Conservation (phyloP, 2,797 vertebrate species). For the Lycodopsis pacificus region DNA sequence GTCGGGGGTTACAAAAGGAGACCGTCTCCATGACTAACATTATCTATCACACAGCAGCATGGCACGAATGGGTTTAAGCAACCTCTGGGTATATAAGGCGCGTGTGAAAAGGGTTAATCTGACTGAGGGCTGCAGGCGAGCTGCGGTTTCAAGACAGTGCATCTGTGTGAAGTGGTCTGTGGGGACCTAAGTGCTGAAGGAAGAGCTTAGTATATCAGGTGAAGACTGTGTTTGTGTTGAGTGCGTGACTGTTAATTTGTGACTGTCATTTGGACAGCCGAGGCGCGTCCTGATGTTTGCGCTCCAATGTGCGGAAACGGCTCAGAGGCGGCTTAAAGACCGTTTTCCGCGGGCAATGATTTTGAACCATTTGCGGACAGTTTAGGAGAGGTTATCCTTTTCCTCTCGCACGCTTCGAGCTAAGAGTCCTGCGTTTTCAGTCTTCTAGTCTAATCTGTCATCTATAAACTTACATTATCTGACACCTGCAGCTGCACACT, state of each 20-base stretch:
- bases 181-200: constrained; percentile 31
- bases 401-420: constrained; percentile 21
- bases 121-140: neutral
- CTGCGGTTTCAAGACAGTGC: constrained; percentile 10
- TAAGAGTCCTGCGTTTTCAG: constrained; percentile 30
- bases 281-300: constrained; percentile 71
- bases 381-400: constrained; percentile 40
- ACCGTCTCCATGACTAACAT: neutral
- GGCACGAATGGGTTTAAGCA: neutral
- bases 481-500: constrained; percentile 50
- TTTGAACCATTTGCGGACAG: constrained; percentile 11
- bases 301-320: constrained; percentile 60
- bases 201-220: constrained; percentile 27
- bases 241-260: constrained; percentile 65
- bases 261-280: constrained; percentile 71
- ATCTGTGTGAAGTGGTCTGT: constrained; percentile 34
- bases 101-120: constrained; percentile 16
- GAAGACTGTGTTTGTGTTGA: constrained; percentile 46
- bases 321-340: constrained; percentile 51
- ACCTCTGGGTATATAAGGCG: neutral
- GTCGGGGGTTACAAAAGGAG: neutral
- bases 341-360: constrained; percentile 36
- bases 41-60: neutral
- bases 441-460: constrained; percentile 44
- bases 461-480: constrained; percentile 57